These are phyloP conservation scores for Drosophila meridionalis DNA, from an alignment of 2,888 invertebrate species.

Conservation along the genomic window DNA sequence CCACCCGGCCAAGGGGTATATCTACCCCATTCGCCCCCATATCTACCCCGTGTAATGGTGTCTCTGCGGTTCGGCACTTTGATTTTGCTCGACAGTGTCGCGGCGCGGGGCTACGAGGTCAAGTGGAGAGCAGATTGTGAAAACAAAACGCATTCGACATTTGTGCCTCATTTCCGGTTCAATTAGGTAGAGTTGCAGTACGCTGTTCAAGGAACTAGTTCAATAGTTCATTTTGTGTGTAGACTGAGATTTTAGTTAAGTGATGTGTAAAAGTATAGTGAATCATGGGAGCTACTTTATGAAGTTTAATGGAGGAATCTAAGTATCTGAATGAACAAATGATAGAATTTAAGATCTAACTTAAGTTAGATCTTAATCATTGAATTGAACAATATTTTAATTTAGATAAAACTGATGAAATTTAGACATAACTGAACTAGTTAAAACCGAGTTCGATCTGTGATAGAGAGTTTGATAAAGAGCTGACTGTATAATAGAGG, in stretches of 20 bases:
- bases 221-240: neutral
- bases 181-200: constrained; percentile 19
- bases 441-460: neutral
- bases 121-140: constrained; percentile 76
- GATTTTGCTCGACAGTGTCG: constrained; percentile 60
- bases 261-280: neutral
- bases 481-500: neutral
- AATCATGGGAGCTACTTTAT: neutral
- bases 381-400: neutral
- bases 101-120: constrained; percentile 59
- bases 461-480: neutral
- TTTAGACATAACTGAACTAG: neutral
- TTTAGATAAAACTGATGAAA: neutral
- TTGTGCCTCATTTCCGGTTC: constrained; percentile 76
- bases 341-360: neutral
- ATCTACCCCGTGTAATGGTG: constrained; percentile 18
- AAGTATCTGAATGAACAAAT: neutral
- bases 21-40: constrained; percentile 9
- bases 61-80: constrained; percentile 64
- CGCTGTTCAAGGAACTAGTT: neutral
- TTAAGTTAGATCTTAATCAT: neutral
- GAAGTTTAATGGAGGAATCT: neutral
- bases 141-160: constrained; percentile 62
- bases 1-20: constrained; percentile 41
- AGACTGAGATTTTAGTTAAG: neutral